Conservation (phyloP, 2,113 vertebrate species). For the Platichthys stellatus region DNA sequence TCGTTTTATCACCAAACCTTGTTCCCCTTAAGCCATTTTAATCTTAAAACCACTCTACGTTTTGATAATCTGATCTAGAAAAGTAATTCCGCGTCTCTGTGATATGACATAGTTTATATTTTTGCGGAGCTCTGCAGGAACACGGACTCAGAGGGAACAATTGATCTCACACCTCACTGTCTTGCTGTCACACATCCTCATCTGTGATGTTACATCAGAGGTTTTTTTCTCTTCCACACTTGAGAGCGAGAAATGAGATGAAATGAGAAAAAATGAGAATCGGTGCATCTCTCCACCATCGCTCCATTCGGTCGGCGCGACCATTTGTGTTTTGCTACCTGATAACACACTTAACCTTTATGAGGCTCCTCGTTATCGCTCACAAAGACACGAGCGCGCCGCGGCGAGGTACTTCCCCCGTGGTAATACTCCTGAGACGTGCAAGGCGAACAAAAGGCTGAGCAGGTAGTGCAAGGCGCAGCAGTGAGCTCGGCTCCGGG, state of each 20-base stretch:
- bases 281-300: neutral
- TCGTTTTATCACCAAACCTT: neutral
- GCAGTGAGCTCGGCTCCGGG: conserved; percentile 24
- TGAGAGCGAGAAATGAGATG: conserved; percentile 12
- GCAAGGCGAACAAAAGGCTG: conserved; percentile 42
- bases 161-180: neutral
- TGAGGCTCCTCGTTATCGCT: conserved; percentile 57
- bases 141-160: neutral
- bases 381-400: conserved; percentile 24
- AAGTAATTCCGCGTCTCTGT: conserved; percentile 2
- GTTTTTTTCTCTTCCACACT: neutral
- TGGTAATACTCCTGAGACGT: conserved; percentile 7
- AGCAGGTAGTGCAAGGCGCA: conserved; percentile 49
- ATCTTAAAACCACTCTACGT: neutral
- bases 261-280: conserved; percentile 3
- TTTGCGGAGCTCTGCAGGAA: neutral
- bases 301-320: conserved; percentile 26
- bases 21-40: neutral
- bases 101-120: neutral
- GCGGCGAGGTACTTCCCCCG: conserved; percentile 13
- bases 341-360: conserved; percentile 60
- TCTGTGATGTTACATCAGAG: conserved; percentile 18
- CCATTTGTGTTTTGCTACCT: conserved; percentile 42
- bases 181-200: conserved; percentile 4
- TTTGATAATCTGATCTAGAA: conserved; percentile 4